Conservation (phyloP, 2,888 invertebrate genomes). For the Phania funesta region DNA sequence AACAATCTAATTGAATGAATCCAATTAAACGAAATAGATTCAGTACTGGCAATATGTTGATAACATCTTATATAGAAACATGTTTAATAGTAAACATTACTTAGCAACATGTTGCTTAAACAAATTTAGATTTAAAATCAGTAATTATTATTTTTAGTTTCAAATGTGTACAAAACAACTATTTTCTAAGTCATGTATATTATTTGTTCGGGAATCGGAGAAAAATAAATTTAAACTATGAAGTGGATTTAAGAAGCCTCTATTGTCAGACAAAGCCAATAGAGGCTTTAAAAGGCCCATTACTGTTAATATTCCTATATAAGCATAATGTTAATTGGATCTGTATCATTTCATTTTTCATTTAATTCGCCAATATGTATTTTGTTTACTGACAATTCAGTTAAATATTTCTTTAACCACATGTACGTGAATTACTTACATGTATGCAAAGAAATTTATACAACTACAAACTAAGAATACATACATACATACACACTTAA, state of each 20-base stretch:
- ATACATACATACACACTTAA: neutral
- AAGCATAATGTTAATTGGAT: neutral
- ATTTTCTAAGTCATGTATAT: too few relatives aligned
- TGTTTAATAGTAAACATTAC: too few relatives aligned
- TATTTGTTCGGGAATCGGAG: too few relatives aligned
- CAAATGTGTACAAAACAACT: too few relatives aligned
- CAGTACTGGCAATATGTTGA: too few relatives aligned
- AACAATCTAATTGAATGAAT: too few relatives aligned
- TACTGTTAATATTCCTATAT: neutral
- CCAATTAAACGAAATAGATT: too few relatives aligned
- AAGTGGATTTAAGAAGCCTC: neutral
- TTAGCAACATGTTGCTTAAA: too few relatives aligned
- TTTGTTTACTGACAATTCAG: constrained; percentile 28
- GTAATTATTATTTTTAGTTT: too few relatives aligned
- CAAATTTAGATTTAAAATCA: too few relatives aligned
- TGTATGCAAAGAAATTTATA: neutral
- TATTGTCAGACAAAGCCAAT: neutral
- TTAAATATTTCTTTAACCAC: constrained; percentile 26
- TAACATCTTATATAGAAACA: too few relatives aligned
- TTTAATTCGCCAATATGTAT: constrained; percentile 49
- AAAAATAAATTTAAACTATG: neutral
- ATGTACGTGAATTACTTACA: neutral
- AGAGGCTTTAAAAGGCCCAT: neutral
- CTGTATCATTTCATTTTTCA: constrained; percentile 27
- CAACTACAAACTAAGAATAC: neutral